phyloP scores from a whole-genome alignment of 2,888 invertebrate genomes.

The Metopia argyrocephala region DNA sequence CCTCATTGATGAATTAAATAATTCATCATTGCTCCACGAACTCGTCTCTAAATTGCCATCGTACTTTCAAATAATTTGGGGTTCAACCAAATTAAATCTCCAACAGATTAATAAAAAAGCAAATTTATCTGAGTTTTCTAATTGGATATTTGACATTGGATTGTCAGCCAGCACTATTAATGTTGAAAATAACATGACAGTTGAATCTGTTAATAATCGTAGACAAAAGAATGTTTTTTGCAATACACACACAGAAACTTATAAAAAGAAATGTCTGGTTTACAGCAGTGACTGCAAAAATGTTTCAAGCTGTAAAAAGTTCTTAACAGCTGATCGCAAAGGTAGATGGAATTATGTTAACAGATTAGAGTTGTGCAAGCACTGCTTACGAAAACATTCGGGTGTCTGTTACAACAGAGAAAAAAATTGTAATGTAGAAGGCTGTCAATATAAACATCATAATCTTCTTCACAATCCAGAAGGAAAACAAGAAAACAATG shows the following conservation, averaged over 20 bases:
- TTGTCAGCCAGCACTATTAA: conserved; percentile 31
- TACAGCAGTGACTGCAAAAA: conserved; percentile 8
- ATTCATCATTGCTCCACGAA: conserved; percentile 42
- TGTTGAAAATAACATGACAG: neutral
- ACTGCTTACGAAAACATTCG: conserved; percentile 20
- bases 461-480: conserved; percentile 21
- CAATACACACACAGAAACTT: conserved; percentile 1
- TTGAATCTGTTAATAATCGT: neutral
- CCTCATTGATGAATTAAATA: conserved; percentile 31
- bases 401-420: conserved; percentile 9
- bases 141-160: conserved; percentile 44
- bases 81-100: conserved; percentile 10
- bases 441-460: conserved; percentile 39
- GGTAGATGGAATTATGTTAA: too few relatives aligned
- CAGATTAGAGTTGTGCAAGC: neutral
- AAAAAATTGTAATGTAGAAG: conserved; percentile 7
- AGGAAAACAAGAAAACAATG: conserved; percentile 20
- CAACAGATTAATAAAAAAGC: conserved; percentile 21
- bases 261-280: neutral
- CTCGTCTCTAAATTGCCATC: conserved; percentile 31
- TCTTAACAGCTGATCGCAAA: neutral
- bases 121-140: conserved; percentile 1
- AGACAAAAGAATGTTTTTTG: conserved; percentile 12
- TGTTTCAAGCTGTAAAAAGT: conserved; percentile 13
- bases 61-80: conserved; percentile 38